Percentiles rank a stretch among this genome's conserved stretches.
These are phyloP conservation scores for Drosophila eohydei DNA, from an alignment of 2,888 invertebrate genomes.

Conservation along the genomic window DNA sequence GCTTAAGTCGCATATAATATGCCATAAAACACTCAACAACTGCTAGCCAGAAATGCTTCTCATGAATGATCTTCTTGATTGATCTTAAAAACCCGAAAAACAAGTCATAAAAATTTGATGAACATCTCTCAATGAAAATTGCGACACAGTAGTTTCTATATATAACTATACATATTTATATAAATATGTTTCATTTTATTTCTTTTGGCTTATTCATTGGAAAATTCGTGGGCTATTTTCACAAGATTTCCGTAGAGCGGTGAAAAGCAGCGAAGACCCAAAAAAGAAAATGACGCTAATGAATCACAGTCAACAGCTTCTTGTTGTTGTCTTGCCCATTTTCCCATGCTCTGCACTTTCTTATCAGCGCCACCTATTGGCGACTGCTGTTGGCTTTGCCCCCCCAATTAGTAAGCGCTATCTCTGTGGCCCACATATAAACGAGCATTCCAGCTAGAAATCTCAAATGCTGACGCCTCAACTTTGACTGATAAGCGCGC, in stretches of 20 bases:
- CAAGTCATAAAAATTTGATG: conserved; percentile 25
- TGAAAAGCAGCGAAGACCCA: not conserved
- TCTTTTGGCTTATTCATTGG: conserved; percentile 32
- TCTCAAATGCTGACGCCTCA: conserved; percentile 27
- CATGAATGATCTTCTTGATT: conserved; percentile 13
- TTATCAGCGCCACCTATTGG: conserved; percentile 43
- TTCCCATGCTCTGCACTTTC: conserved; percentile 33
- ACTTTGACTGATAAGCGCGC: conserved; percentile 55
- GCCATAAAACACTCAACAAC: not conserved
- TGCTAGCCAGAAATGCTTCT: not conserved
- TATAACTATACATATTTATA: not conserved
- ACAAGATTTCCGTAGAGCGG: conserved; percentile 14
- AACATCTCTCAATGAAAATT: conserved; percentile 26
- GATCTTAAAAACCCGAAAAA: conserved; percentile 17
- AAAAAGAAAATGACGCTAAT: conserved; percentile 37
- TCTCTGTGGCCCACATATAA: conserved; percentile 47
- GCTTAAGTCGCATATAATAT: not conserved
- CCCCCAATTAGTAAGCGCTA: conserved; percentile 36
- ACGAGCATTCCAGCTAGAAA: conserved; percentile 7
- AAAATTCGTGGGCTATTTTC: conserved; percentile 24
- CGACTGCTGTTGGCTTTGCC: not conserved
- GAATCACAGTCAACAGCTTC: conserved; percentile 36
- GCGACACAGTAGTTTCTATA: conserved; percentile 18
- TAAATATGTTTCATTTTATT: not conserved
- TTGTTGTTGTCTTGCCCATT: conserved; percentile 10